Base-by-base conservation (phyloP, 2,113 vertebrate species). In the Takifugu flavidus region DNA sequence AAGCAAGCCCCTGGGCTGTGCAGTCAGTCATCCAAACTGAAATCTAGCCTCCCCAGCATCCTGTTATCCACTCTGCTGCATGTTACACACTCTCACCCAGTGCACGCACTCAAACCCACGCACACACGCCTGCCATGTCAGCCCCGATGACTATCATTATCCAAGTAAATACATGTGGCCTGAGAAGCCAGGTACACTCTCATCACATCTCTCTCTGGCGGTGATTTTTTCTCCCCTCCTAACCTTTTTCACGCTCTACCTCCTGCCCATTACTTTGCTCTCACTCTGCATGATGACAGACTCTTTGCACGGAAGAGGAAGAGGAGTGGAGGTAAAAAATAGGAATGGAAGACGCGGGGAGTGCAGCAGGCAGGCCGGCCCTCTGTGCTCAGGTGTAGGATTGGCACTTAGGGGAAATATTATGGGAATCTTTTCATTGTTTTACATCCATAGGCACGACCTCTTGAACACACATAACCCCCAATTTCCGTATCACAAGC, bases 151-250 rank as follows among this genome's bases (percentile, higher is more conserved):
- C 90, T 90, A 86, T 90, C 74, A 73, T 82, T 89, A 78, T 80
- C 89, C 78, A 87, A 89, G 84, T 71, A 74, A 86, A 89, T 74
- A 82, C 86, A 84, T 88, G 90, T 87, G 89, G 85, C 83, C 82
- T 84, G 82, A 74, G 72, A 66, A 84, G 74, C 74, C 74, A 62
- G 67, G 62, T 72, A 49, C 79, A 59, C 75, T 69, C 80, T 74
- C 78, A 69, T 79, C 70, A 52, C 72, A 62, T 77, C 78, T 71
- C 75, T 78, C 72, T 74, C 71, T 57, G 13, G 75, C 65, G 80
- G 84, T 82, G 77, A 86, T 85, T 85, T 85, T 73, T 47, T 47
- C n/a, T 47, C n/a, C 15, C 74, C 69, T 61, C 62, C 79, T 73
- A 65, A 79, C 82, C 82, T 80, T 86, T 87, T 85, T 84, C 82